These are phyloP conservation scores for Orestias chungarensis DNA, from an alignment of 2,797 vertebrate genomes.

Conservation along the genomic window DNA sequence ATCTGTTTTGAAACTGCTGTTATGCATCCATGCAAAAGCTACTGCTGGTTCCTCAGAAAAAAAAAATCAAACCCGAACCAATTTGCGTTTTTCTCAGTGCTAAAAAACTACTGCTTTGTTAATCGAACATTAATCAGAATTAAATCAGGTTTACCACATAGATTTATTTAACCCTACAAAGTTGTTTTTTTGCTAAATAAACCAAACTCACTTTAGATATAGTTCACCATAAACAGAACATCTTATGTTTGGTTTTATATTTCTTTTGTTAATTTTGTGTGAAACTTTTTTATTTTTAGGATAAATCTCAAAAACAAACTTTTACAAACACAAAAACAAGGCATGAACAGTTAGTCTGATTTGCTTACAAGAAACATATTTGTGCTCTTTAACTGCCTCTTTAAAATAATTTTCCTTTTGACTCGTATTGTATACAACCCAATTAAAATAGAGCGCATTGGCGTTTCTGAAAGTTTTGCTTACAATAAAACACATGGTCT, in stretches of 20 bases:
- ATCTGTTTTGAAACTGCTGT: background rate
- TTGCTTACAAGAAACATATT: background rate
- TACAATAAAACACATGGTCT: background rate
- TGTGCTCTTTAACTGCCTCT: background rate
- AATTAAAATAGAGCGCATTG: background rate
- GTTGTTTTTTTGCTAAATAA: background rate
- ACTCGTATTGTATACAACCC: background rate
- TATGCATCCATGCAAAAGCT: background rate
- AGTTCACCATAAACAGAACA: background rate
- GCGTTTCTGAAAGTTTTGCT: background rate
- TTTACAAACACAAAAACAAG: background rate
- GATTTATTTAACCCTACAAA: background rate
- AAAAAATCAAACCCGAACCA: slow-evolving; percentile 1
- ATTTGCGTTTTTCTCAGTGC: background rate
- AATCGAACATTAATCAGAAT: background rate
- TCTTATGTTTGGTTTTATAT: background rate
- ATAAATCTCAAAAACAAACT: background rate
- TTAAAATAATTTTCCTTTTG: background rate
- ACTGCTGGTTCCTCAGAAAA: slow-evolving; percentile 11
- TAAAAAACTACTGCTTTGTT: background rate
- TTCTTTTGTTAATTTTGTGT: background rate
- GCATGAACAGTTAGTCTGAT: background rate
- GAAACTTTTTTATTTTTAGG: background rate
- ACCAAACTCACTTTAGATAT: background rate
- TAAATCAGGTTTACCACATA: background rate